These are phyloP conservation scores for Oligia latruncula DNA, from an alignment of 2,888 invertebrate species.

Conservation along the genomic window DNA sequence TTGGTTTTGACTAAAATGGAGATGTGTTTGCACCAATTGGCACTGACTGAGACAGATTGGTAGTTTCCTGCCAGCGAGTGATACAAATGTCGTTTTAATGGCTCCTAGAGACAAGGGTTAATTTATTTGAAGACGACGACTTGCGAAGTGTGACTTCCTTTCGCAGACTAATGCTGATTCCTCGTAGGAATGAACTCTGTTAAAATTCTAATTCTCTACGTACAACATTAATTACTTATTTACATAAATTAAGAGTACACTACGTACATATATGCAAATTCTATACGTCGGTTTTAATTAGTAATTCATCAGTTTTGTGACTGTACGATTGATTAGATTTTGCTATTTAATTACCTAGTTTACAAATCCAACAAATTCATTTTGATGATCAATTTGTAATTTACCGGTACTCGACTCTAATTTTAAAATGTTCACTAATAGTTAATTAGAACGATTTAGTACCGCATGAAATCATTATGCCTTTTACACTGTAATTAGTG, in stretches of 20 bases:
- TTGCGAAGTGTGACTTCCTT: slow-evolving; percentile 71
- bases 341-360: slow-evolving; percentile 29
- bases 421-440: slow-evolving; percentile 49
- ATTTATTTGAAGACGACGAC: slow-evolving; percentile 79
- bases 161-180: slow-evolving; percentile 60
- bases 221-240: slow-evolving; percentile 24
- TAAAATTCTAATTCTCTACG: slow-evolving; percentile 44
- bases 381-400: slow-evolving; percentile 44
- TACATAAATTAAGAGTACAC: background rate
- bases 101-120: slow-evolving; percentile 80
- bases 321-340: slow-evolving; percentile 19
- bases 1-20: slow-evolving; percentile 65
- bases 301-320: slow-evolving; percentile 30
- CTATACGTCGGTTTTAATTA: slow-evolving; percentile 15
- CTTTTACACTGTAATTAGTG: slow-evolving; percentile 46
- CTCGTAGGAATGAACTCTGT: slow-evolving; percentile 48
- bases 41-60: slow-evolving; percentile 81
- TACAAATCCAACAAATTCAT: slow-evolving; percentile 11
- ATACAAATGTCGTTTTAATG: slow-evolving; percentile 82
- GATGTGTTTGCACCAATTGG: slow-evolving; percentile 79
- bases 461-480: slow-evolving; percentile 35
- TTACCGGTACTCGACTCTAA: background rate
- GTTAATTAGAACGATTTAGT: slow-evolving; percentile 53
- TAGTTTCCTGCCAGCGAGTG: slow-evolving; percentile 83
- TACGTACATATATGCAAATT: background rate